A percentile compares a stretch with the other conserved stretches of the same genome.
Evolutionary conservation across 2,888 invertebrate genomes (phyloP).

Genomic region (Lagria hirta): DNA sequence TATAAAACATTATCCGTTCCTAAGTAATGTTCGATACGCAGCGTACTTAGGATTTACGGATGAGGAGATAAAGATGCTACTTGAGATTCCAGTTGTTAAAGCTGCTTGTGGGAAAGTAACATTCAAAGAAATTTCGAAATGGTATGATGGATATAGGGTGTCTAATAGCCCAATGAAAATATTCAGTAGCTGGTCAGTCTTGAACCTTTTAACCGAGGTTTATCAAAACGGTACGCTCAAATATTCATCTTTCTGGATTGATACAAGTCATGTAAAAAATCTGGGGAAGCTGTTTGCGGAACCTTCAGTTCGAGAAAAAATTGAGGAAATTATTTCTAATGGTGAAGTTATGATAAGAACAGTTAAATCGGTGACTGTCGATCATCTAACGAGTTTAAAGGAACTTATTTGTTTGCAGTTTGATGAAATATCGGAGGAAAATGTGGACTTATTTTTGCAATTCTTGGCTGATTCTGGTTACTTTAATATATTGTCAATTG

Average conservation of each 20-base stretch:
- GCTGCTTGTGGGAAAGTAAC: slow-evolving; percentile 23
- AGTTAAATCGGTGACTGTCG: slow-evolving; percentile 12
- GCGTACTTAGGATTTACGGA: slow-evolving; percentile 27
- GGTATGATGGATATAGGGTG: slow-evolving; percentile 24
- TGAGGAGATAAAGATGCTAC: slow-evolving; percentile 26
- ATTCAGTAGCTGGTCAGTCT: slow-evolving; percentile 18
- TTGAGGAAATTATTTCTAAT: slow-evolving; percentile 13
- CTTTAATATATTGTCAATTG: slow-evolving; percentile 27
- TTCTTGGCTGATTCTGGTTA: slow-evolving; percentile 27
- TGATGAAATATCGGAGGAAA: slow-evolving; percentile 19
- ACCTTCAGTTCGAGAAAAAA: slow-evolving; percentile 13
- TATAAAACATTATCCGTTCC: slow-evolving; percentile 25
- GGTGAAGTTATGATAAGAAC: slow-evolving; percentile 15
- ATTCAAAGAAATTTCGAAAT: slow-evolving; percentile 20
- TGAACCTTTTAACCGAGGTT: slow-evolving; percentile 9
- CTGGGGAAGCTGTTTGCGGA: slow-evolving; percentile 15
- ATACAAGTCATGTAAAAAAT: slow-evolving; percentile 16
- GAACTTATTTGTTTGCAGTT: slow-evolving; percentile 15
- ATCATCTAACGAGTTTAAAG: slow-evolving; percentile 13
- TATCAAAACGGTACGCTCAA: slow-evolving; percentile 4
- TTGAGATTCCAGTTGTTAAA: slow-evolving; percentile 24
- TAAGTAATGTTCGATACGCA: slow-evolving; percentile 25
- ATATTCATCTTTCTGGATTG: slow-evolving; percentile 16
- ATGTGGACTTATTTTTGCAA: slow-evolving; percentile 16
- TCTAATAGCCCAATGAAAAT: slow-evolving; percentile 16